Evolutionary conservation across 64 coral and sea anemone genomes (phyloP), one percentile per base, ranked within the genome.

Genomic region (Platygyra sinensis): DNA sequence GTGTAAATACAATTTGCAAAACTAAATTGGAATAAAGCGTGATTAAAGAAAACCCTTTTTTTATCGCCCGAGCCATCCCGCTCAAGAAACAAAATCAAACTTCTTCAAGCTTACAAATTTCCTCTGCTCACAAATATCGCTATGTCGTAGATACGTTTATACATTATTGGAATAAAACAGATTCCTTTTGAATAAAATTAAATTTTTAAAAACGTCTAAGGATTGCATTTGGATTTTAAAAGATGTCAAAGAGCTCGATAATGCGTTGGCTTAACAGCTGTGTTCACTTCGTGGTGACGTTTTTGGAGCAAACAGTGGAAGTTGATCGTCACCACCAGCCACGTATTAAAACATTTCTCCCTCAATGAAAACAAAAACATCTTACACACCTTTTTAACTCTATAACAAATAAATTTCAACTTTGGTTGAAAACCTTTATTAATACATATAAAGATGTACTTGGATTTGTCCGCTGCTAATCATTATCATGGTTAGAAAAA

Each of bases 1-100:
- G 14, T 63, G 79, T 81, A 81, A 81, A 81, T 32, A 62, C 15
- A 81, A 30, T 69, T 69, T 69, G 27, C 10, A 69, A 69, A 69
- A 36, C 28, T 27, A 62, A 81, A 22, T 42, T 38, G n/a, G 61
- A 83, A 77, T 77, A 10, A 77, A 77, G 20, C 8, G 9, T 50
- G 7, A 9, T 77, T 20, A 52, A 49, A 42, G 39, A 46, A 8
- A 22, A 57, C 12, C 12, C 4, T 27, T 27, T 31, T 27, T 10
- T 72, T 10, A 13, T 73, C 29, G 25, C 30, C 71, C 30, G 71
- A 15, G 29, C 25, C 15, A 2, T 16, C 15, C 11, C 15, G 15
- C 54, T 15, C 15, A 14, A 57, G 1, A 57, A 14, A 54, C 8
- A 13, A 57, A 57, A 14, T 57, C 10, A 12, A 57, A 57, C 54